phyloP scores from a whole-genome alignment of 1,140 invertebrate species.

The Drosophila cardini region DNA sequence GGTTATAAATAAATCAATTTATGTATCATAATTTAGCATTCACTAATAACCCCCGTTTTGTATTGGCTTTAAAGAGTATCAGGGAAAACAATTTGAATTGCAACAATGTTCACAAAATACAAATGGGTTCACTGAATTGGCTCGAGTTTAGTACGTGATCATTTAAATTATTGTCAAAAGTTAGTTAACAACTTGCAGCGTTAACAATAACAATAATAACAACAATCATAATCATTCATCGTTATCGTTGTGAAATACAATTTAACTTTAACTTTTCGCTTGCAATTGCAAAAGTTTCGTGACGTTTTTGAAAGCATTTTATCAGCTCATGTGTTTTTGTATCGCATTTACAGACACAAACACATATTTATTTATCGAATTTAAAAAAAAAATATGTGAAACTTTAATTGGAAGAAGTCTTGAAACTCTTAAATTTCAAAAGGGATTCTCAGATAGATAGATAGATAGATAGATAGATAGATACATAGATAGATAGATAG shows the following conservation, averaged over 20 bases:
- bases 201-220: slow-evolving; percentile 5
- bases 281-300: slow-evolving; percentile 18
- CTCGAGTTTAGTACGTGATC: slow-evolving; percentile 46
- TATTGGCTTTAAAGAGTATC: background rate
- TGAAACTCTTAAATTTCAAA: no score
- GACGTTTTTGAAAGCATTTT: background rate
- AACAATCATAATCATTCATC: slow-evolving; percentile 5
- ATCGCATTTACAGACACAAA: background rate
- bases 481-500: no score
- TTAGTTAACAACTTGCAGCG: slow-evolving; percentile 5
- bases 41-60: background rate
- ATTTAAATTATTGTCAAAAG: slow-evolving; percentile 41
- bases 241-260: background rate
- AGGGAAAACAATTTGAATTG: slow-evolving; percentile 2
- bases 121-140: slow-evolving; percentile 6
- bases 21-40: background rate
- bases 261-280: slow-evolving; percentile 2
- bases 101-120: slow-evolving; percentile 18
- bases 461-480: no score
- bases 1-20: no score
- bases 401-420: no score
- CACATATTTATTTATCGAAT: no score
- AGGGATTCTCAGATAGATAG: no score
- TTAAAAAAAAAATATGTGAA: no score
- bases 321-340: background rate